Evolutionary conservation across 2,113 vertebrate species (phyloP).

Genomic region (Tachysurus fulvidraco): DNA sequence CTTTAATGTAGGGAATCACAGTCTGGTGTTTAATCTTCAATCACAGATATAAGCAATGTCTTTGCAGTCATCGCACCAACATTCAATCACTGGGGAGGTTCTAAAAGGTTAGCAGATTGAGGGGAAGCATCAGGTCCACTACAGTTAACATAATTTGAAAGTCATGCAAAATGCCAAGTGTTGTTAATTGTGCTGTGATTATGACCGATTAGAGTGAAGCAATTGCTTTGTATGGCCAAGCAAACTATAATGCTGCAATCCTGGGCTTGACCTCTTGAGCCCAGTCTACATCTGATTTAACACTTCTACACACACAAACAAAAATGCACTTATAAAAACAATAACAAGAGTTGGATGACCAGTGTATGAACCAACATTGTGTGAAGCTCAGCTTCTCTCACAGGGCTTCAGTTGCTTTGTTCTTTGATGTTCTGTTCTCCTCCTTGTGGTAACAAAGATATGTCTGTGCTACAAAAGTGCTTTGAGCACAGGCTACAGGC

Average conservation of each 20-base stretch:
- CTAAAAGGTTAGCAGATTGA: constrained; percentile 45
- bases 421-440: constrained; percentile 61
- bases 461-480: constrained; percentile 65
- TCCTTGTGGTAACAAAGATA: constrained; percentile 61
- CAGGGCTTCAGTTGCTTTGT: constrained; percentile 49
- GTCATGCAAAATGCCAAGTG: constrained; percentile 48
- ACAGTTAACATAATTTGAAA: constrained; percentile 42
- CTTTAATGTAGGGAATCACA: constrained; percentile 20
- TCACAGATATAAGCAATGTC: constrained; percentile 26
- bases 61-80: not conserved
- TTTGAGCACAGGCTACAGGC: constrained; percentile 65
- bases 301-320: constrained; percentile 14
- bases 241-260: constrained; percentile 25
- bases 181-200: constrained; percentile 49
- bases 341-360: constrained; percentile 26
- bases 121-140: constrained; percentile 25
- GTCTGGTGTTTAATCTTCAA: constrained; percentile 42
- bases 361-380: constrained; percentile 27
- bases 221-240: constrained; percentile 44
- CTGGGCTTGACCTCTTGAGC: constrained; percentile 36
- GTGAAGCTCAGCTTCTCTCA: not conserved
- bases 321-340: constrained; percentile 1
- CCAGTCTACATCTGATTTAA: not conserved
- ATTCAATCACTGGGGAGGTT: constrained; percentile 30
- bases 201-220: constrained; percentile 42